These are phyloP conservation scores for Plagodis dolabraria DNA, from an alignment of 2,888 invertebrate genomes.

Conservation along the genomic window DNA sequence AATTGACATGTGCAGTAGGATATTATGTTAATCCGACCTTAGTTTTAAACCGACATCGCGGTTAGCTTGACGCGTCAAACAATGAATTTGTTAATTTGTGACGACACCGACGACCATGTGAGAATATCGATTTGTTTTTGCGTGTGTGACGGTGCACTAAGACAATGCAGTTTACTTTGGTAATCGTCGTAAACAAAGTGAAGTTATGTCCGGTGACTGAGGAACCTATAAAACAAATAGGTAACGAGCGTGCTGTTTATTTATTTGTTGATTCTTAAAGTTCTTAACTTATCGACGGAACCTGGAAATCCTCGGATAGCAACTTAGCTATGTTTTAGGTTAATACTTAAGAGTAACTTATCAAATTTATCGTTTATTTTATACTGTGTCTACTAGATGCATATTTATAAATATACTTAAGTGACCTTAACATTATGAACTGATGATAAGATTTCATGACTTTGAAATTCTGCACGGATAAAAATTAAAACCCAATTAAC, in stretches of 20 bases:
- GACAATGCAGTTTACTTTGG: slow-evolving; percentile 81
- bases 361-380: no score
- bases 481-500: no score
- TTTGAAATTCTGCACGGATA: no score
- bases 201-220: slow-evolving; percentile 74
- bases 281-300: slow-evolving; percentile 3
- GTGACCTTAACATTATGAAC: no score
- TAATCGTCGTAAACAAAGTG: slow-evolving; percentile 79
- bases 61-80: slow-evolving; percentile 69
- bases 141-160: slow-evolving; percentile 58
- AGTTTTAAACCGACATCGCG: slow-evolving; percentile 73
- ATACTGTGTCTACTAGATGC: no score
- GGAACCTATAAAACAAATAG: slow-evolving; percentile 71
- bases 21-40: slow-evolving; percentile 75
- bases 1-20: slow-evolving; percentile 55
- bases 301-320: neutral
- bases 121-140: slow-evolving; percentile 59
- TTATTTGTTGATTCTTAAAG: slow-evolving; percentile 6
- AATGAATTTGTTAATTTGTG: slow-evolving; percentile 71
- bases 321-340: no score
- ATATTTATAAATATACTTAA: no score
- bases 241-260: slow-evolving; percentile 47
- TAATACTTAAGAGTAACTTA: no score
- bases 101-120: slow-evolving; percentile 54
- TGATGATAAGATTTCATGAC: no score